A percentile compares a stretch with the other conserved stretches of the same genome.
These are phyloP conservation scores for Cerastis leucographa DNA, from an alignment of 2,888 invertebrate genomes.

Conservation along the genomic window DNA sequence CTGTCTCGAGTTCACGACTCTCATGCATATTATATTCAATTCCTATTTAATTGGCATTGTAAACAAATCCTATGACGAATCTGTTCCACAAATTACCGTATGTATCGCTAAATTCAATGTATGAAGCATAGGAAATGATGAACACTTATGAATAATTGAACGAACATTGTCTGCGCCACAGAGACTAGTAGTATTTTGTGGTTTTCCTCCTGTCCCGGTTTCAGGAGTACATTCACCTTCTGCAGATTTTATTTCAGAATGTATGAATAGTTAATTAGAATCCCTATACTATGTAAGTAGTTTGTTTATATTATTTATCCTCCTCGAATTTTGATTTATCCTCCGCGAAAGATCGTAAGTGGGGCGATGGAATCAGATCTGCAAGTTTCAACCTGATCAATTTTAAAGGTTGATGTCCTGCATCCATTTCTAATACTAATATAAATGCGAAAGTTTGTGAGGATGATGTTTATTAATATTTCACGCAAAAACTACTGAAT, in stretches of 20 bases:
- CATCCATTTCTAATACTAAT: neutral
- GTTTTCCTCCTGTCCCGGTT: conserved; percentile 66
- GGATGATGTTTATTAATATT: too few relatives aligned
- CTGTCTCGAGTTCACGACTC: conserved; percentile 1
- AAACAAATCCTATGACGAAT: conserved; percentile 46
- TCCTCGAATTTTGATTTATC: neutral
- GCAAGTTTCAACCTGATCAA: neutral
- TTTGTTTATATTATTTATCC: neutral
- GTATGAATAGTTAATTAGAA: conserved; percentile 18
- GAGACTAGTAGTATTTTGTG: conserved; percentile 63
- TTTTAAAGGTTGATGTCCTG: neutral
- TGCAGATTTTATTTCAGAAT: conserved; percentile 31
- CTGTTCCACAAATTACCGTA: conserved; percentile 42
- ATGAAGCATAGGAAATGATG: conserved; percentile 57
- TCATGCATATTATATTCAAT: conserved; percentile 22
- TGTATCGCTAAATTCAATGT: conserved; percentile 49
- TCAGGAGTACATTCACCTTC: conserved; percentile 58
- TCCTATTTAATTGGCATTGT: conserved; percentile 41
- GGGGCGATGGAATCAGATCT: neutral
- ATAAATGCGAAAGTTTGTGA: too few relatives aligned
- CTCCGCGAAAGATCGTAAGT: neutral
- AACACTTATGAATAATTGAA: conserved; percentile 67
- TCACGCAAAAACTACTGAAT: too few relatives aligned
- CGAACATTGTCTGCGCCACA: conserved; percentile 60
- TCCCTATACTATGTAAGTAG: neutral